Evolutionary conservation across 2,113 vertebrate species (phyloP).

Genomic region (Herpetotheres cachinnans): DNA sequence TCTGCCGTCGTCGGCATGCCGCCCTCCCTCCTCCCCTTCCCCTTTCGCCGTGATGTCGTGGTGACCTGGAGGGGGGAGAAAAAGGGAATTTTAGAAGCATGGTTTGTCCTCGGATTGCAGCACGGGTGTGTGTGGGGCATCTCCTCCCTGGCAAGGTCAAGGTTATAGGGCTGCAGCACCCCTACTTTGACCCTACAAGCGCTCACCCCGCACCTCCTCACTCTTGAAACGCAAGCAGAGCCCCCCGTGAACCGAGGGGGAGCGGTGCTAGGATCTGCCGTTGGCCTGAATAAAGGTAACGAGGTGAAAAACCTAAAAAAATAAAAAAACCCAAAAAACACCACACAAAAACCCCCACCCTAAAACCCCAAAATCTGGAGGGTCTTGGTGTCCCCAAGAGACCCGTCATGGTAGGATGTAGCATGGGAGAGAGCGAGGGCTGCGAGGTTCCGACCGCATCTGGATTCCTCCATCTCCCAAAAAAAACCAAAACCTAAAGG

Average conservation of each 20-base stretch:
- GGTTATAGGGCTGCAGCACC: not conserved
- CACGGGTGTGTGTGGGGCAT: not conserved
- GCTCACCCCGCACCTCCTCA: not conserved
- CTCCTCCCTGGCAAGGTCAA: not conserved
- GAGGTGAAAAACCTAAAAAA: not conserved
- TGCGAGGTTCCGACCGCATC: not conserved
- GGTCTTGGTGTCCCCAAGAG: not conserved
- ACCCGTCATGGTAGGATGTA: not conserved
- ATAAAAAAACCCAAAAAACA: not conserved
- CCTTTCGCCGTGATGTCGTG: no score
- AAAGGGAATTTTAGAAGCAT: not conserved
- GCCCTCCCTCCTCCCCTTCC: not conserved
- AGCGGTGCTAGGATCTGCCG: not conserved
- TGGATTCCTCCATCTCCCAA: not conserved
- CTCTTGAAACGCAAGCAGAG: not conserved
- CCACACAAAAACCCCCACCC: not conserved
- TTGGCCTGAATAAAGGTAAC: not conserved
- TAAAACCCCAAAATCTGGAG: not conserved
- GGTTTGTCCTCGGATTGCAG: not conserved
- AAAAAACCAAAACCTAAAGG: not conserved
- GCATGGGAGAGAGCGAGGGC: not conserved
- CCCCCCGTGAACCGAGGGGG: not conserved
- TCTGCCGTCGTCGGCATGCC: not conserved
- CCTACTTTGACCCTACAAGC: not conserved
- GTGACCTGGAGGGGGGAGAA: not conserved